A percentile compares a stretch with the other conserved stretches of the same genome.
Conservation (phyloP, 2,888 invertebrate species). For the Euclidia mi region DNA sequence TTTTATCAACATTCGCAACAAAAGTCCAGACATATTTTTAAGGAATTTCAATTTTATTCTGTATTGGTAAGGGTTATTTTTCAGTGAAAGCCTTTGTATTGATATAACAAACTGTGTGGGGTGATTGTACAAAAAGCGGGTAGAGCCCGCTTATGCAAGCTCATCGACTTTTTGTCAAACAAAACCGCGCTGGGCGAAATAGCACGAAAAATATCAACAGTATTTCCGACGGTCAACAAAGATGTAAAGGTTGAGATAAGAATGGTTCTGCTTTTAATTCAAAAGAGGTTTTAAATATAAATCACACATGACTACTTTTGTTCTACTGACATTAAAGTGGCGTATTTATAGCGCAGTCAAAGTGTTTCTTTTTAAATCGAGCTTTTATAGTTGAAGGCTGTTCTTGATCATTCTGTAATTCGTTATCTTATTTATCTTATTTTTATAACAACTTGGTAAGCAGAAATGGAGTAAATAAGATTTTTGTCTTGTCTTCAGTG, state of each 20-base stretch:
- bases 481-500: too few relatives aligned
- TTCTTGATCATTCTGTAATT: too few relatives aligned
- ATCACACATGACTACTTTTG: constrained; percentile 9
- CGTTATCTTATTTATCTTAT: too few relatives aligned
- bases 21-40: constrained; percentile 14
- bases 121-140: constrained; percentile 62
- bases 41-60: constrained; percentile 33
- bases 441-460: too few relatives aligned
- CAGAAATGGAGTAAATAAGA: too few relatives aligned
- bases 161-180: constrained; percentile 60
- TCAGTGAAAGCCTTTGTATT: constrained; percentile 24
- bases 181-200: constrained; percentile 62
- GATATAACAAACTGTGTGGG: constrained; percentile 53
- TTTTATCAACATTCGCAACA: constrained; percentile 49
- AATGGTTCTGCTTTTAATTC: constrained; percentile 33
- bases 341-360: not conserved
- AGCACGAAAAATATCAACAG: constrained; percentile 63
- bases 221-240: constrained; percentile 42
- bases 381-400: too few relatives aligned
- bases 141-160: constrained; percentile 60
- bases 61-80: constrained; percentile 21
- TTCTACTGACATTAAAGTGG: not conserved
- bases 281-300: constrained; percentile 36
- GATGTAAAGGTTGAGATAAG: constrained; percentile 33
- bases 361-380: too few relatives aligned